Percentiles rank a stretch among this genome's conserved stretches.
Conservation (phyloP, 2,888 invertebrate genomes). For the Tromatobia lineatoria region DNA sequence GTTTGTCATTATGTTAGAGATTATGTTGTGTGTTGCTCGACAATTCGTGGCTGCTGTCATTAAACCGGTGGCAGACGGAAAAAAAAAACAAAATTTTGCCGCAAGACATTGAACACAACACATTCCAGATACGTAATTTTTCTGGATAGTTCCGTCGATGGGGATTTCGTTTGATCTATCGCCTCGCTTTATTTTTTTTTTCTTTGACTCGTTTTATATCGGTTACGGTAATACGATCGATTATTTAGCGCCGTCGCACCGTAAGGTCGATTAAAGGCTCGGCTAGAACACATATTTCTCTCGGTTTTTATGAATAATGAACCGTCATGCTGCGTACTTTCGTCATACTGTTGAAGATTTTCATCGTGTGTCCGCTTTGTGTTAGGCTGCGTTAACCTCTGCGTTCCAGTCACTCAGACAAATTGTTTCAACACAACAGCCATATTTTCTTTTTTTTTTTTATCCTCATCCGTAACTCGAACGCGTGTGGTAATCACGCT, state of each 20-base stretch:
- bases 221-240: conserved; percentile 8
- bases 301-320: conserved; percentile 29
- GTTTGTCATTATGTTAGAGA: conserved; percentile 29
- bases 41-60: conserved; percentile 38
- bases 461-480: conserved; percentile 29
- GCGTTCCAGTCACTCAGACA: conserved; percentile 17
- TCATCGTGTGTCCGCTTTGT: conserved; percentile 17
- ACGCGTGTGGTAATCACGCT: conserved; percentile 8
- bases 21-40: not conserved
- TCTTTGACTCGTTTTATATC: not conserved
- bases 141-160: conserved; percentile 29
- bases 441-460: not conserved
- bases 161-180: conserved; percentile 27
- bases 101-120: conserved; percentile 24
- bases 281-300: conserved; percentile 17
- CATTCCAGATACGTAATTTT: conserved; percentile 22
- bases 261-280: conserved; percentile 11
- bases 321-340: conserved; percentile 27
- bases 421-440: not conserved
- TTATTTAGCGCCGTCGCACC: conserved; percentile 10
- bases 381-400: not conserved
- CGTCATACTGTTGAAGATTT: conserved; percentile 19
- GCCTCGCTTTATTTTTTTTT: conserved; percentile 2
- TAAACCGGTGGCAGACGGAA: conserved; percentile 6
- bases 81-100: not conserved